phyloP scores from a whole-genome alignment of 2,113 vertebrate genomes.

The Benitochromis conjunctus region DNA sequence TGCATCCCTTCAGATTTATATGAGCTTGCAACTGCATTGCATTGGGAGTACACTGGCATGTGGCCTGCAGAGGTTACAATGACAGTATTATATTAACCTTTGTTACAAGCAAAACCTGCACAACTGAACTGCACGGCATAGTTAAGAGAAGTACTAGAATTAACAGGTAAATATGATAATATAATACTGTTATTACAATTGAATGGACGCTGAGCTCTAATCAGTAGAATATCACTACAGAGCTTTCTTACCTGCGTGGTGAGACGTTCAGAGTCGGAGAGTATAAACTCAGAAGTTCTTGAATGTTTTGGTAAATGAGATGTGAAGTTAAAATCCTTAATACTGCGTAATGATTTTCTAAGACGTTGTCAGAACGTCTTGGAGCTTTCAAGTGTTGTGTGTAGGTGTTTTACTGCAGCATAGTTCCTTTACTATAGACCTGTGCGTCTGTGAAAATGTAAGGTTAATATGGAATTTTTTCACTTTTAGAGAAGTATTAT shows the following conservation, averaged over 20 bases:
- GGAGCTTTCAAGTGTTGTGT: background rate
- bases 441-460: background rate
- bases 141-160: background rate
- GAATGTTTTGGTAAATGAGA: slow-evolving; percentile 12
- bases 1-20: background rate
- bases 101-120: background rate
- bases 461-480: background rate
- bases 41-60: background rate
- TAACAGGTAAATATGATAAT: background rate
- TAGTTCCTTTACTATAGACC: background rate
- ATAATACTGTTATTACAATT: background rate
- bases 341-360: slow-evolving; percentile 67
- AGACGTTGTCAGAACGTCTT: slow-evolving; percentile 15
- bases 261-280: background rate
- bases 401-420: background rate
- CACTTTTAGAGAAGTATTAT: background rate
- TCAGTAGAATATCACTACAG: background rate
- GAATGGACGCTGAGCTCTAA: background rate
- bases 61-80: background rate
- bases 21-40: background rate
- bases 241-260: background rate
- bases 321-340: slow-evolving; percentile 56
- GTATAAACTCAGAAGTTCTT: background rate
- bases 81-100: background rate
- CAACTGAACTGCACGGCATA: background rate